A percentile compares a stretch with the other conserved stretches of the same genome.
phyloP scores from a whole-genome alignment of 2,888 invertebrate genomes.

The Yponomeuta malinellus region DNA sequence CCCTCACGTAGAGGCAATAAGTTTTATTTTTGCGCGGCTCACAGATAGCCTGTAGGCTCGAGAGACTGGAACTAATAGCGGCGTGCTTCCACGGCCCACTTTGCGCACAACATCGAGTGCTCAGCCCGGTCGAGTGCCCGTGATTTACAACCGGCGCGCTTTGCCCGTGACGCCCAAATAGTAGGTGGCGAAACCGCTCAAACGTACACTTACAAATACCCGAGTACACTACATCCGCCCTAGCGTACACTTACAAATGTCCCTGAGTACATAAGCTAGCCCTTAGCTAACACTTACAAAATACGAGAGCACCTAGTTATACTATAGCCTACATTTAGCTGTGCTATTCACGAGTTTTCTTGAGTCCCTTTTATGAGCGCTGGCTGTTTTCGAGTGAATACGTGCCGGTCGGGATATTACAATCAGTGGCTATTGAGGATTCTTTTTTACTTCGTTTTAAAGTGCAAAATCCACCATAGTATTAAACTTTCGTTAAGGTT shows the following conservation, averaged over 20 bases:
- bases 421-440: background rate
- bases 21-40: background rate
- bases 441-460: background rate
- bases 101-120: background rate
- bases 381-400: background rate
- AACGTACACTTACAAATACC: background rate
- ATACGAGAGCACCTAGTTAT: background rate
- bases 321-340: background rate
- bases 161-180: background rate
- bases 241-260: background rate
- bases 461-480: background rate
- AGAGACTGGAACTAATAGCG: constrained; percentile 1
- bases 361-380: background rate
- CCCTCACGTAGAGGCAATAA: background rate
- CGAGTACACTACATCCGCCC: background rate
- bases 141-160: background rate
- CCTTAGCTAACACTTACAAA: background rate
- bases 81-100: background rate
- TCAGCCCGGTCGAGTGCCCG: background rate
- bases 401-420: background rate
- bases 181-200: background rate
- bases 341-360: constrained; percentile 1
- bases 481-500: too few relatives aligned
- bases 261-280: background rate
- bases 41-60: background rate